Evolutionary conservation across 2,888 invertebrate species (phyloP).

Genomic region (Cinara cedri): DNA sequence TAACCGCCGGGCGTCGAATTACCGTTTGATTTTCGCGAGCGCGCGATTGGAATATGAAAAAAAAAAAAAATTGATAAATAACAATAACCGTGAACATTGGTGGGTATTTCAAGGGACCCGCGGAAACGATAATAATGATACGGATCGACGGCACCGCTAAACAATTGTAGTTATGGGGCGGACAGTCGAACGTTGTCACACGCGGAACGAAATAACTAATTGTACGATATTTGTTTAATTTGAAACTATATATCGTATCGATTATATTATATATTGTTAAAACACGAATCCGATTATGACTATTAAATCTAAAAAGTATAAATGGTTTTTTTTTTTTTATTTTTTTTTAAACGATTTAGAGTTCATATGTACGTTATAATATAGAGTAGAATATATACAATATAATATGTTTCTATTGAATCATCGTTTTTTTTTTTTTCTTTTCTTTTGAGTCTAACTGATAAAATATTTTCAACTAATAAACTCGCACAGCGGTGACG

Average conservation of each 20-base stretch:
- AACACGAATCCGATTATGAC: not conserved
- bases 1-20: no score
- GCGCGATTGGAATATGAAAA: no score
- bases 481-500: slow-evolving; percentile 3
- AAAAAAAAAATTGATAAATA: no score
- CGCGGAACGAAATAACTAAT: no score
- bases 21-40: no score
- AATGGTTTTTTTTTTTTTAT: not conserved
- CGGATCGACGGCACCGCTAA: no score
- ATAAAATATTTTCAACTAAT: slow-evolving; percentile 45
- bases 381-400: not conserved
- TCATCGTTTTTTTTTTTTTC: slow-evolving; percentile 35
- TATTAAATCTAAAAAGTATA: not conserved
- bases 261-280: slow-evolving; percentile 3
- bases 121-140: no score
- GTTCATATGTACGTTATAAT: not conserved
- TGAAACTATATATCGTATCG: not conserved
- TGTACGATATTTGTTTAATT: not conserved
- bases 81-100: no score
- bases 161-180: no score
- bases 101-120: no score
- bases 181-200: no score
- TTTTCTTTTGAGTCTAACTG: no score
- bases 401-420: not conserved
- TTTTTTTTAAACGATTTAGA: not conserved